Evolutionary conservation across 2,888 invertebrate species (phyloP), one percentile per base, ranked within the genome.

Genomic region (Peribatodes rhomboidaria): DNA sequence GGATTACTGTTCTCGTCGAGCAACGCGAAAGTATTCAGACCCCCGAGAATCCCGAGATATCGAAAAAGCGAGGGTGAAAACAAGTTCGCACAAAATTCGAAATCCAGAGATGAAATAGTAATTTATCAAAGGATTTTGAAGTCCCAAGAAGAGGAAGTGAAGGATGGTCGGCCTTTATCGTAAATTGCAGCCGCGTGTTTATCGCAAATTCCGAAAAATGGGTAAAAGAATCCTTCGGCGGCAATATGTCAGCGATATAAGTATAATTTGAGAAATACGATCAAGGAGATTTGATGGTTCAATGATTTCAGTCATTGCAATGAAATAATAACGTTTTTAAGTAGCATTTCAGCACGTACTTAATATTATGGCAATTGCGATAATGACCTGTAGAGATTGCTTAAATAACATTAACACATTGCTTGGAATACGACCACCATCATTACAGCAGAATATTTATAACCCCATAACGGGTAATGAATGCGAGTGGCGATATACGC

Each of bases 61-160:
- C 74, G 71, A 75, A 79, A 77, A 79, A 73, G 60, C 80, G 78
- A 84, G 89, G 89, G 88, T 77, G 79, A 78, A 82, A 83, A 80
- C 76, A 78, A 85, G 85, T 89, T 85, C 75, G 78, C 81, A 78
- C 85, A 83, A 86, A 87, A 83, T 83, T 81, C 85, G 76, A 86
- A 90, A 90, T 87, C 87, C 89, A 77, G 78, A 90, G 88, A 91
- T 90, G 89, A 90, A 92, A 92, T 87, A 89, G 92, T 93, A 89
- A 92, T 93, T 91, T 92, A 92, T 92, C 91, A 92, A 89, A 89
- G 90, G 92, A 90, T 92, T 92, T 89, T 84, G 86, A 83, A 75
- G 82, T 84, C 82, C 82, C 86, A 80, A 87, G 84, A 77, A 88
- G 81, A 83, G 84, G 83, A 86, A 85, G 84, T 85, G 87, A 87